Conservation (phyloP, 2,888 invertebrate genomes). For the Chymomyza procnemis region DNA sequence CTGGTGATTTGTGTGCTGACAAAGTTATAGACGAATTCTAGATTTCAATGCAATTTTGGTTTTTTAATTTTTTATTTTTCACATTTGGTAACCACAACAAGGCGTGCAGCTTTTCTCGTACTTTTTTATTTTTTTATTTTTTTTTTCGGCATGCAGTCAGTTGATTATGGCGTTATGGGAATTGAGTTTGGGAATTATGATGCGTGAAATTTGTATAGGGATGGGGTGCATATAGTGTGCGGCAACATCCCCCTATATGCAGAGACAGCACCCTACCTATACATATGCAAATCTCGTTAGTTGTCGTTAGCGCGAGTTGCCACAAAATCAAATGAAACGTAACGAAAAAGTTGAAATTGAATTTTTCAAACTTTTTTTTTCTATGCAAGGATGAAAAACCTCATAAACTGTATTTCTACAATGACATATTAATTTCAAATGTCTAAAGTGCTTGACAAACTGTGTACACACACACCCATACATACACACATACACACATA, state of each 20-base stretch:
- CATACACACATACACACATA: neutral
- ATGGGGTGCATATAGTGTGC: neutral
- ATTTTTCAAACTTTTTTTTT: slow-evolving; percentile 48
- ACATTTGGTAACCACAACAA: neutral
- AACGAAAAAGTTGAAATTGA: slow-evolving; percentile 53
- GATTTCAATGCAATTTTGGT: slow-evolving; percentile 57
- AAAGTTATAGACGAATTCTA: neutral
- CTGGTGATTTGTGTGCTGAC: slow-evolving; percentile 59
- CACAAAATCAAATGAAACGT: neutral
- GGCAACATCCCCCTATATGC: neutral
- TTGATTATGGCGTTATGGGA: slow-evolving; percentile 65
- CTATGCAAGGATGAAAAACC: neutral
- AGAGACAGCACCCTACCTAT: neutral
- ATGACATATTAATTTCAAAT: slow-evolving; percentile 67
- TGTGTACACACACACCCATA: neutral
- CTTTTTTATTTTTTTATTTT: slow-evolving; percentile 1
- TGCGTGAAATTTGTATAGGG: slow-evolving; percentile 55
- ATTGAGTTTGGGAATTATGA: slow-evolving; percentile 68
- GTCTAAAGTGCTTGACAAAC: slow-evolving; percentile 28
- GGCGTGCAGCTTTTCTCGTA: slow-evolving; percentile 17
- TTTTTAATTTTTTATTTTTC: slow-evolving; percentile 43
- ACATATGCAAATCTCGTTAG: slow-evolving; percentile 64
- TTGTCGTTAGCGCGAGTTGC: slow-evolving; percentile 21
- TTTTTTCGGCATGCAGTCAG: slow-evolving; percentile 23
- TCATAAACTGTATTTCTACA: slow-evolving; percentile 50